Percentiles rank a stretch among this genome's conserved stretches.
phyloP scores from a whole-genome alignment of 2,113 vertebrate species.

The Chrysochloris asiatica region DNA sequence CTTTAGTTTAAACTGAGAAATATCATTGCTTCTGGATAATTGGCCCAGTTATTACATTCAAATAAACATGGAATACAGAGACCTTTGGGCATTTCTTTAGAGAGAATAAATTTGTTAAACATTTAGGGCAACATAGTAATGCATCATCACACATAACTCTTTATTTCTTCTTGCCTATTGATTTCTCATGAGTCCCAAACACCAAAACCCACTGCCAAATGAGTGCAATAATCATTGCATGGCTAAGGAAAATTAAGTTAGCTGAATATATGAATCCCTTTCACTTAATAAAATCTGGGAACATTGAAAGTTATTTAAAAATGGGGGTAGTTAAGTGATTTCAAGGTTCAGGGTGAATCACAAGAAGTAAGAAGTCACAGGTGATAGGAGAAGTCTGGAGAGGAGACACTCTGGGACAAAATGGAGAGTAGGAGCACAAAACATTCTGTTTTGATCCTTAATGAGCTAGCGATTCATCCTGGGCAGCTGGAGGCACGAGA shows the following conservation, averaged over 20 bases:
- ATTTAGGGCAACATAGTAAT: not conserved
- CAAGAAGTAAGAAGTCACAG: not conserved
- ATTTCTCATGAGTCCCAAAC: not conserved
- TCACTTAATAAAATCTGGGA: not conserved
- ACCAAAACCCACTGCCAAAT: too few relatives aligned
- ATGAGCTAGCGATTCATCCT: not conserved
- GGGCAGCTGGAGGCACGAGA: not conserved
- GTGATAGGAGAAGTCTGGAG: not conserved
- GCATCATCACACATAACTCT: not conserved
- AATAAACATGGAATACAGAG: too few relatives aligned
- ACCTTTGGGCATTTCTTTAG: too few relatives aligned
- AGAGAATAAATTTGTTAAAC: too few relatives aligned
- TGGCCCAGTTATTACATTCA: too few relatives aligned
- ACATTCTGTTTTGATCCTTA: not conserved
- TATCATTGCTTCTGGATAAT: too few relatives aligned
- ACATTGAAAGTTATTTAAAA: not conserved
- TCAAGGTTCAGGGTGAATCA: not conserved
- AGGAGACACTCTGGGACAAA: too few relatives aligned
- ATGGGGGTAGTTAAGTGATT: too few relatives aligned
- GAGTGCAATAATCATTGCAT: too few relatives aligned
- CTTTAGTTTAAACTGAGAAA: too few relatives aligned
- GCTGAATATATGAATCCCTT: not conserved
- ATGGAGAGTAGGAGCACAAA: not conserved
- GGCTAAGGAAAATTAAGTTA: not conserved
- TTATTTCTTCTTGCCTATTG: not conserved